These are phyloP conservation scores for Xenentodon cancila DNA, from an alignment of 2,797 vertebrate genomes.

Conservation along the genomic window DNA sequence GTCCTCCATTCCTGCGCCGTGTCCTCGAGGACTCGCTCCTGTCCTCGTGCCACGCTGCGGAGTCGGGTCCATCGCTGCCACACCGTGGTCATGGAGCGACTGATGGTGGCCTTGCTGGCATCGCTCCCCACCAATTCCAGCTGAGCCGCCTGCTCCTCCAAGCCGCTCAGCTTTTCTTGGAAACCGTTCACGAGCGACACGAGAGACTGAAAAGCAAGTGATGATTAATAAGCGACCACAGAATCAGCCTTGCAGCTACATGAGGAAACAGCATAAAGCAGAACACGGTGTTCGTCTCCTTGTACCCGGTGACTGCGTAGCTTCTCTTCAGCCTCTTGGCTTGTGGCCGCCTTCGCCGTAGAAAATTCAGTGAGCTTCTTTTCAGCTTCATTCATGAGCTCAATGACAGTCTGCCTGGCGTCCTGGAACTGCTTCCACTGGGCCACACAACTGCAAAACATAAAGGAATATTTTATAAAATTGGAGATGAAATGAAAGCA, in stretches of 20 bases:
- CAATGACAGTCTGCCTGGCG: constrained; percentile 88
- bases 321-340: constrained; percentile 87
- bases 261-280: neutral
- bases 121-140: constrained; percentile 89
- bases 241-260: neutral
- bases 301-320: constrained; percentile 87
- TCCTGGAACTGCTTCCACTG: constrained; percentile 92
- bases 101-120: constrained; percentile 90
- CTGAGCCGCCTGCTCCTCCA: constrained; percentile 87
- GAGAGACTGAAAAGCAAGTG: constrained; percentile 77
- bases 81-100: constrained; percentile 90
- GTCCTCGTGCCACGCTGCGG: constrained; percentile 88
- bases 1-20: constrained; percentile 87
- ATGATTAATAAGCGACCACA: neutral
- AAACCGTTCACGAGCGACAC: constrained; percentile 88
- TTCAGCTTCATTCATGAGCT: constrained; percentile 92
- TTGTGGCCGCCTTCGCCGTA: constrained; percentile 85
- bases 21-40: constrained; percentile 90
- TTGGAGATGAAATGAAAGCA: no score
- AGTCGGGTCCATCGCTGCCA: constrained; percentile 95
- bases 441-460: constrained; percentile 81
- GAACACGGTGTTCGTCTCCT: neutral
- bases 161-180: constrained; percentile 86
- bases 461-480: no score
- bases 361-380: constrained; percentile 93